A percentile compares a stretch with the other conserved stretches of the same genome.
Evolutionary conservation across 2,113 vertebrate species (phyloP).

Genomic region (Pangasianodon hypophthalmus): DNA sequence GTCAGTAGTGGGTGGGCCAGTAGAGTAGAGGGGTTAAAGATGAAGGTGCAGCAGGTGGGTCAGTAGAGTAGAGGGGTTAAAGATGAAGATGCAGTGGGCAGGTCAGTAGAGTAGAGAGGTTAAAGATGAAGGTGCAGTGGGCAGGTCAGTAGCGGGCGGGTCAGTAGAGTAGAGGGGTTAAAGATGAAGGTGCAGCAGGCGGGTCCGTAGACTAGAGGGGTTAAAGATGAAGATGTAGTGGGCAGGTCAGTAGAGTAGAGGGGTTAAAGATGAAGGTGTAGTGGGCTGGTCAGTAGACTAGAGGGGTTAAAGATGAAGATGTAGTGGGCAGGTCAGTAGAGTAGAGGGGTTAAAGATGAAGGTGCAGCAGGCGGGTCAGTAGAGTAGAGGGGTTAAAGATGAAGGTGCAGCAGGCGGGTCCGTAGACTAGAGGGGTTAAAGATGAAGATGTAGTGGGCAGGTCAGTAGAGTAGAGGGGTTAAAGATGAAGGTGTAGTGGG

Average conservation of each 20-base stretch:
- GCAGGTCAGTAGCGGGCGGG: neutral
- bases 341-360: no score
- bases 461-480: neutral
- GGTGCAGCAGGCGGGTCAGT: no score
- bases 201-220: neutral
- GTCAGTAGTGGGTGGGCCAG: neutral
- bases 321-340: neutral
- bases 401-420: no score
- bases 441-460: no score
- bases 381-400: no score
- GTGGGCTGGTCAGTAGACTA: neutral
- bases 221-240: neutral
- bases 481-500: neutral
- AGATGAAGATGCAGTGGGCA: neutral
- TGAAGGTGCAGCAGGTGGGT: neutral
- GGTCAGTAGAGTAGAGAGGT: neutral
- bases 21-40: neutral
- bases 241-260: neutral
- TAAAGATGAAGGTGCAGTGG: neutral
- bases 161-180: neutral
- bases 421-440: no score
- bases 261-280: neutral
- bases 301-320: neutral
- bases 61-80: neutral
- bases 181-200: neutral